Conservation (phyloP, 2,888 invertebrate genomes). For the Protonemura montana region DNA sequence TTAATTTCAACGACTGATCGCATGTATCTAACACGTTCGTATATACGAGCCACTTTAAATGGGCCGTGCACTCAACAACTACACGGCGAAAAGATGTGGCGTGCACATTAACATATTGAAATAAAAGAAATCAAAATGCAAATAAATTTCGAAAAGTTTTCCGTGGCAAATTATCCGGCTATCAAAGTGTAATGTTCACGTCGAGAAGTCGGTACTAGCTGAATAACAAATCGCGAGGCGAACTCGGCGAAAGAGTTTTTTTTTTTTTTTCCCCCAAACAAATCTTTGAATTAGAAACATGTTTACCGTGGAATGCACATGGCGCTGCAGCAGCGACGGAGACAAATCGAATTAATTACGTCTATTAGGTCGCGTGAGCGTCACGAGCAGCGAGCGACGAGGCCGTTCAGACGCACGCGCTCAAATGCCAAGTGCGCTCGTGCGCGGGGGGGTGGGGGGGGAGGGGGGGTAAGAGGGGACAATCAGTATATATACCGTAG, state of each 20-base stretch:
- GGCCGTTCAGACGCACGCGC: not conserved
- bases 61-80: not conserved
- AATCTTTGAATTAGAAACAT: not conserved
- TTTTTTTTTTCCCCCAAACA: not conserved
- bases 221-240: not conserved
- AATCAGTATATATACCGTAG: too few relatives aligned
- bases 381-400: not conserved
- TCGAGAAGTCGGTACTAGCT: not conserved
- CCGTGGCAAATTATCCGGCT: not conserved
- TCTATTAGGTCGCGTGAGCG: not conserved
- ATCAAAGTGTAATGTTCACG: not conserved
- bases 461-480: too few relatives aligned
- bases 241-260: not conserved
- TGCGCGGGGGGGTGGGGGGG: too few relatives aligned
- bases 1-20: slow-evolving; percentile 14
- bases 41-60: not conserved
- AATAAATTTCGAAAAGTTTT: not conserved
- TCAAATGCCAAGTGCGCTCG: not conserved
- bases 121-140: slow-evolving; percentile 5
- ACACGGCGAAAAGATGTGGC: not conserved
- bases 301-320: not conserved
- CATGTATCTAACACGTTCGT: not conserved
- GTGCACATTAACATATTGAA: not conserved
- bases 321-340: not conserved
- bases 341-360: not conserved